Percentiles rank a stretch among this genome's conserved stretches.
Conservation (phyloP, 1,140 invertebrate genomes). For the Elymnias hypermnestra region DNA sequence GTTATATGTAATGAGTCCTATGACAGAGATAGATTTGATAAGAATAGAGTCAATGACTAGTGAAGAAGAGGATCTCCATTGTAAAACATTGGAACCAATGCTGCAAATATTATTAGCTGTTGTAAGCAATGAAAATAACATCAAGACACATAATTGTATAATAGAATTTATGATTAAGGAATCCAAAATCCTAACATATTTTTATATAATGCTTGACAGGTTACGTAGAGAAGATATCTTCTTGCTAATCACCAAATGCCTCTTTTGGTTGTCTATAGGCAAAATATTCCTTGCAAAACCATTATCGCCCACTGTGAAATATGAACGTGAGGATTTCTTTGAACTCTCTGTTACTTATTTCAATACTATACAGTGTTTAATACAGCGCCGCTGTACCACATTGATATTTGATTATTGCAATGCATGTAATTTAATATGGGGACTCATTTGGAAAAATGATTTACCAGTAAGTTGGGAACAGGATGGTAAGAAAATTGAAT, state of each 20-base stretch:
- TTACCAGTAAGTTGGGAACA: conserved; percentile 17
- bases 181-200: conserved; percentile 32
- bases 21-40: conserved; percentile 37
- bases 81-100: conserved; percentile 46
- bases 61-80: conserved; percentile 46
- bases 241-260: conserved; percentile 35
- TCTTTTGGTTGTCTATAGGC: conserved; percentile 40
- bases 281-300: conserved; percentile 46
- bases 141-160: conserved; percentile 32
- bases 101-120: conserved; percentile 45
- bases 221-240: conserved; percentile 40
- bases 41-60: conserved; percentile 37
- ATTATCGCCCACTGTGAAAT: conserved; percentile 25
- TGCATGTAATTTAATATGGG: conserved; percentile 48
- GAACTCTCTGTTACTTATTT: conserved; percentile 44
- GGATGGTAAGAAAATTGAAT: conserved; percentile 26
- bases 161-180: conserved; percentile 37
- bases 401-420: conserved; percentile 46
- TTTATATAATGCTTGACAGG: conserved; percentile 36
- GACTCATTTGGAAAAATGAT: conserved; percentile 32
- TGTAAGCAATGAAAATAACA: conserved; percentile 31
- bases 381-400: conserved; percentile 33
- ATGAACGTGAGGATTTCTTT: conserved; percentile 42
- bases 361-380: conserved; percentile 44
- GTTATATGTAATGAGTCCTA: conserved; percentile 35